Evolutionary conservation across 1,140 invertebrate genomes (phyloP).

Genomic region (Sycobia sp.): DNA sequence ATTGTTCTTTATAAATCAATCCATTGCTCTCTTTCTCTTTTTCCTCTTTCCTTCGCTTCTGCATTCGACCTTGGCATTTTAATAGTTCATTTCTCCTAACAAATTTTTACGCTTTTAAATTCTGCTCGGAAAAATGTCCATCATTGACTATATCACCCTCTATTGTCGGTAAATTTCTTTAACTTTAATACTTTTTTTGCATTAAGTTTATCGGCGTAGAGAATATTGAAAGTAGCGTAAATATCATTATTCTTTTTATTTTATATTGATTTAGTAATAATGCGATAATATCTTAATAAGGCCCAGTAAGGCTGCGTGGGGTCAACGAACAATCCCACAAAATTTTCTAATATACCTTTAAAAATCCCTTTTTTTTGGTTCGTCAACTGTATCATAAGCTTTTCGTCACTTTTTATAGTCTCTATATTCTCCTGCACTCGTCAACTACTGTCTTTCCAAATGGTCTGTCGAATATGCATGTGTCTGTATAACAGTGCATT

Average conservation of each 20-base stretch:
- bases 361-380: constrained; percentile 45
- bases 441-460: constrained; percentile 6
- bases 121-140: constrained; percentile 26
- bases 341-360: constrained; percentile 56
- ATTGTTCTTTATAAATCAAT: constrained; percentile 38
- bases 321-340: constrained; percentile 56
- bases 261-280: constrained; percentile 56
- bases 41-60: constrained; percentile 8
- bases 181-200: constrained; percentile 25
- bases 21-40: constrained; percentile 28
- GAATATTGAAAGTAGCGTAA: constrained; percentile 55
- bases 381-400: neutral
- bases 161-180: constrained; percentile 38
- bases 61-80: too few relatives aligned
- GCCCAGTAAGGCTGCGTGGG: constrained; percentile 63
- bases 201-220: constrained; percentile 46
- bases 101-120: constrained; percentile 2
- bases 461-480: too few relatives aligned
- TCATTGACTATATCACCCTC: constrained; percentile 37
- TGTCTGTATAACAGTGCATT: too few relatives aligned
- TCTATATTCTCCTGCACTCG: neutral
- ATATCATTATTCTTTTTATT: constrained; percentile 50
- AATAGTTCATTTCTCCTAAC: too few relatives aligned
- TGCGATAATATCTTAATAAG: constrained; percentile 62
- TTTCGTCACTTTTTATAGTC: neutral